Evolutionary conservation across 2,888 invertebrate species (phyloP).

Genomic region (Metallyticus violacea): DNA sequence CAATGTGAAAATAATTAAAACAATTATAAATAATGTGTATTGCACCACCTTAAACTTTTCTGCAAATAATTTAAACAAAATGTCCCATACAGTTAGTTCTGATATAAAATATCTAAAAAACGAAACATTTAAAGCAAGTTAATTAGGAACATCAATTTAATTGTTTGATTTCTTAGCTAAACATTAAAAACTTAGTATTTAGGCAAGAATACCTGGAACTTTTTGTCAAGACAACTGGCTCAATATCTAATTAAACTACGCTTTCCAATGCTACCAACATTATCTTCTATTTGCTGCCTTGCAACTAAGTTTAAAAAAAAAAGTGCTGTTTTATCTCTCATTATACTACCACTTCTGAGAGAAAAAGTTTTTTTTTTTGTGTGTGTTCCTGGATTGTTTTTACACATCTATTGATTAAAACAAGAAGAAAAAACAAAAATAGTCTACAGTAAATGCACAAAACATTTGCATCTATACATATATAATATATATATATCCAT

Average conservation of each 20-base stretch:
- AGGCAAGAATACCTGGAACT: neutral
- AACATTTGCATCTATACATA: slow-evolving; percentile 24
- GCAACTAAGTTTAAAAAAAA: neutral
- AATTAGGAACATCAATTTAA: slow-evolving; percentile 18
- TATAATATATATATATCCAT: slow-evolving; percentile 12
- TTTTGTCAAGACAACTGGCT: neutral
- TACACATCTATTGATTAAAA: slow-evolving; percentile 1
- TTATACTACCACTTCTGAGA: neutral
- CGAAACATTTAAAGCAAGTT: slow-evolving; percentile 21
- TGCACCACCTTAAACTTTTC: slow-evolving; percentile 4
- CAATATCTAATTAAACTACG: neutral
- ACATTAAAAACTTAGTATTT: neutral
- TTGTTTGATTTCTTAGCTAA: neutral
- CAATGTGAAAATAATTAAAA: neutral
- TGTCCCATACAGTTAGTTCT: slow-evolving; percentile 1
- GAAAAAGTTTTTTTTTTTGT: neutral
- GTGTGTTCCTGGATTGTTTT: neutral
- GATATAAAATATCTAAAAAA: slow-evolving; percentile 8
- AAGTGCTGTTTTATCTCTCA: neutral
- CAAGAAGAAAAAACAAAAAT: slow-evolving; percentile 12
- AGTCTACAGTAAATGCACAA: slow-evolving; percentile 22
- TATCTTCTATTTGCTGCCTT: neutral
- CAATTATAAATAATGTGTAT: slow-evolving; percentile 11
- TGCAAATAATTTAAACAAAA: slow-evolving; percentile 6
- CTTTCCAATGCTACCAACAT: neutral